Percentiles rank a stretch among this genome's conserved stretches.
Evolutionary conservation across 2,113 vertebrate species (phyloP).

Genomic region (Phasianus colchicus): DNA sequence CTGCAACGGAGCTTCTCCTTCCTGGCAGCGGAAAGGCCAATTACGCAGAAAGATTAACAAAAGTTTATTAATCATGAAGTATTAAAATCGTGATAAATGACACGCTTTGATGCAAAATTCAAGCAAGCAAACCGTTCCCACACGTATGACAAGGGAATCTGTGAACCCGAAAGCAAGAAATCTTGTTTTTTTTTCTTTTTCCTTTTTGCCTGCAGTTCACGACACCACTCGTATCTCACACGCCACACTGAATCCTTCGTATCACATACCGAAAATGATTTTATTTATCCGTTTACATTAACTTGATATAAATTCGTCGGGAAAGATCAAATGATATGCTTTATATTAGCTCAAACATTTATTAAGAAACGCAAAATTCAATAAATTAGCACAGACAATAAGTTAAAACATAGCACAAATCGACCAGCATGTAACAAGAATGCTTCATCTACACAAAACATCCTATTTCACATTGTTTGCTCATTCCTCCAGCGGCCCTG

Average conservation of each 20-base stretch:
- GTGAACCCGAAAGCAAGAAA: slow-evolving; percentile 22
- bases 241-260: slow-evolving; percentile 70
- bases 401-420: slow-evolving; percentile 98
- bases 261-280: slow-evolving; percentile 94
- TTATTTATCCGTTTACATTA: slow-evolving; percentile 95
- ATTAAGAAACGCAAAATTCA: slow-evolving; percentile 93
- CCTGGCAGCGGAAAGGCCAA: not conserved
- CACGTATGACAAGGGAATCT: slow-evolving; percentile 51
- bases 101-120: slow-evolving; percentile 62
- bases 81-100: slow-evolving; percentile 67
- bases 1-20: accelerated
- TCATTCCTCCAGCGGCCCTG: slow-evolving; percentile 85
- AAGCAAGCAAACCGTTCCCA: slow-evolving; percentile 67
- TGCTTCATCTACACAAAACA: slow-evolving; percentile 99
- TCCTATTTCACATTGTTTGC: slow-evolving; percentile 94
- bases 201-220: slow-evolving; percentile 44
- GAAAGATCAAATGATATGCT: slow-evolving; percentile 91
- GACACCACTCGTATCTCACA: slow-evolving; percentile 58
- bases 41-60: slow-evolving; percentile 66
- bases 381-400: slow-evolving; percentile 97
- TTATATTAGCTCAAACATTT: slow-evolving; percentile 95
- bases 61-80: slow-evolving; percentile 70
- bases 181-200: not conserved
- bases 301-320: slow-evolving; percentile 93
- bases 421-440: slow-evolving; percentile 96